Evolutionary conservation across 2,888 invertebrate genomes (phyloP), one percentile per base, ranked within the genome.

Genomic region (Amphipoea lucens): DNA sequence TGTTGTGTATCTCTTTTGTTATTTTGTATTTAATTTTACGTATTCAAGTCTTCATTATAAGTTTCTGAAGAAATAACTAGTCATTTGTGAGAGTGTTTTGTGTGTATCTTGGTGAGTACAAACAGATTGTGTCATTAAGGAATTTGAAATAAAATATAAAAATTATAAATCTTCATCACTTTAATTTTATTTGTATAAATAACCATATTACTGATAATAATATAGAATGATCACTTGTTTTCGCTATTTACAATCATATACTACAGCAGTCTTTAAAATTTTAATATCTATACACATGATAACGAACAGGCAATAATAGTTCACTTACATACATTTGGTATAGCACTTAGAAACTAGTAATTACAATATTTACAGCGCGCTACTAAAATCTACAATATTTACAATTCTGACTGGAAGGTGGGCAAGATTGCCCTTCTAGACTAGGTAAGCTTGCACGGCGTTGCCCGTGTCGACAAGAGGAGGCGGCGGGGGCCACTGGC

Each of bases 391-490:
- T 96, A 96, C 92, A 92, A 88, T 95, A 95, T 96, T 89, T 96
- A 95, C 96, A 96, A 89, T 93, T 91, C 69, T 96, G 96, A 96
- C 96, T 96, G 96, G 96, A 96, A 96, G 94, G 90, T 92, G 93
- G 95, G 94, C 91, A 83, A 90, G 74, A 77, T 57, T 91, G 93
- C 95, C 95, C 93, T 78, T 93, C 93, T 96, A 98, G 97, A 98
- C 98, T 97, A 98, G 97, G 97, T 98, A 98, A 94, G 98, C 98
- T 97, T 98, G 98, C 89, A 97, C 97, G 94, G 96, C 90, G 85
- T 94, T 96, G 90, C 96, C 94, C 83, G 96, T 96, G 90, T 96
- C 96, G n/a, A 96, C 96, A 2, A 96, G 92, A 14, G 96, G 95
- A 11, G 96, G 97, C 63, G 97, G 97, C 12, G 96, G 96, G 2